Evolutionary conservation across 1,140 invertebrate genomes (phyloP).

Genomic region (Pomacea maculata): DNA sequence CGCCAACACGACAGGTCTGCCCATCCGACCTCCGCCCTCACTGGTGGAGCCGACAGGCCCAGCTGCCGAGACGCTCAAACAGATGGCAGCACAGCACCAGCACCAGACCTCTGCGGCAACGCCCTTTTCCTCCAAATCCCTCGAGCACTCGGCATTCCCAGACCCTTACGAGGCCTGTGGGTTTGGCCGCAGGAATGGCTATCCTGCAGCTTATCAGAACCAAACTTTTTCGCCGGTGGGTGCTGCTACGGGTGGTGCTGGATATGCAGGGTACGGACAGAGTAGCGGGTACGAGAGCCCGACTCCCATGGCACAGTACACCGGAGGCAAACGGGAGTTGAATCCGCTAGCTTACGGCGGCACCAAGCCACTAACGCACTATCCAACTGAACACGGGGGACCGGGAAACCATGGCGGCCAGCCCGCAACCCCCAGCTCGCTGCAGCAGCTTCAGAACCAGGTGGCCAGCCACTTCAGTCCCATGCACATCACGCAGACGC

Average conservation of each 20-base stretch:
- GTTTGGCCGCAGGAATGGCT: conserved; percentile 24
- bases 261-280: conserved; percentile 17
- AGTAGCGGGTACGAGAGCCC: conserved; percentile 12
- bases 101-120: conserved; percentile 75
- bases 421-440: conserved; percentile 41
- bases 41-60: conserved; percentile 70
- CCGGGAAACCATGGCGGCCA: conserved; percentile 25
- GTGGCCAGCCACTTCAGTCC: conserved; percentile 59
- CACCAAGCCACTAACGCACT: conserved; percentile 62
- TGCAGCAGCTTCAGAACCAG: conserved; percentile 65
- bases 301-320: conserved; percentile 3
- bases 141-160: conserved; percentile 29
- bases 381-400: conserved; percentile 35
- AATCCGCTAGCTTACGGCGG: conserved; percentile 45
- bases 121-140: conserved; percentile 63
- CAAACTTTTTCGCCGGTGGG: conserved; percentile 18
- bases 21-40: conserved; percentile 28
- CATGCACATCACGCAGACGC: conserved; percentile 46
- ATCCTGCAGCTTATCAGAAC: conserved; percentile 21
- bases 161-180: conserved; percentile 24
- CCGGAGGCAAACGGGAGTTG: conserved; percentile 25
- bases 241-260: conserved; percentile 2
- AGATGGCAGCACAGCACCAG: conserved; percentile 96
- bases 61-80: conserved; percentile 91
- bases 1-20: conserved; percentile 30